These are phyloP conservation scores for Malacoraja senta DNA, from an alignment of 2,797 vertebrate species.

Conservation along the genomic window DNA sequence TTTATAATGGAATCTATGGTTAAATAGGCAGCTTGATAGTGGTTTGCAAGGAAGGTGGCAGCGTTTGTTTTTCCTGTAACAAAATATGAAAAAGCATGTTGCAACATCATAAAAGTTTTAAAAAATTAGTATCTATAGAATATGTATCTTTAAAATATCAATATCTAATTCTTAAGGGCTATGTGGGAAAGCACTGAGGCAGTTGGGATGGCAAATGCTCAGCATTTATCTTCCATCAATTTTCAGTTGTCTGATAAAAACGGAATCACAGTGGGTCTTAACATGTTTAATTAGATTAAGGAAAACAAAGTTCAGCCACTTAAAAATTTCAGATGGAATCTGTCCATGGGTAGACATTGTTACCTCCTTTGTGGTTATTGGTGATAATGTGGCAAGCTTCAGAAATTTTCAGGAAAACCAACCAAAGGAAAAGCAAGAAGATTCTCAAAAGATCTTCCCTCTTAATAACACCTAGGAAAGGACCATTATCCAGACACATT, in stretches of 20 bases:
- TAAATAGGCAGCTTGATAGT: conserved; percentile 63
- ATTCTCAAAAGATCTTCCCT: background rate
- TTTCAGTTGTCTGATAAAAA: background rate
- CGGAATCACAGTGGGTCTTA: background rate
- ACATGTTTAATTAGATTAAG: background rate
- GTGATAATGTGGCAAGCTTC: background rate
- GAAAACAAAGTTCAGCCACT: background rate
- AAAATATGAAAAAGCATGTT: conserved; percentile 25
- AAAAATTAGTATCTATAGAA: background rate
- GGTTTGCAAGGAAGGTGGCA: conserved; percentile 57
- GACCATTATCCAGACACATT: background rate
- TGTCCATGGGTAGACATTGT: background rate
- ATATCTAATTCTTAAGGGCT: background rate
- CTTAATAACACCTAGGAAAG: background rate
- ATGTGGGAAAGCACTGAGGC: background rate
- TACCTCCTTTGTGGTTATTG: background rate
- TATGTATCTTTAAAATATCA: background rate
- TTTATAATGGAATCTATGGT: conserved; percentile 65
- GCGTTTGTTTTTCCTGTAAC: conserved; percentile 61
- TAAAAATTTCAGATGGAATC: background rate
- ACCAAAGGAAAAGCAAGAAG: background rate
- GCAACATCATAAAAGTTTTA: background rate
- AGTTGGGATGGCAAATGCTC: background rate
- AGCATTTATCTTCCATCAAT: no score
- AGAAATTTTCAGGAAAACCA: background rate